Base-by-base conservation (phyloP, 2,888 invertebrate genomes). In the Pandemis cinnamomeana region DNA sequence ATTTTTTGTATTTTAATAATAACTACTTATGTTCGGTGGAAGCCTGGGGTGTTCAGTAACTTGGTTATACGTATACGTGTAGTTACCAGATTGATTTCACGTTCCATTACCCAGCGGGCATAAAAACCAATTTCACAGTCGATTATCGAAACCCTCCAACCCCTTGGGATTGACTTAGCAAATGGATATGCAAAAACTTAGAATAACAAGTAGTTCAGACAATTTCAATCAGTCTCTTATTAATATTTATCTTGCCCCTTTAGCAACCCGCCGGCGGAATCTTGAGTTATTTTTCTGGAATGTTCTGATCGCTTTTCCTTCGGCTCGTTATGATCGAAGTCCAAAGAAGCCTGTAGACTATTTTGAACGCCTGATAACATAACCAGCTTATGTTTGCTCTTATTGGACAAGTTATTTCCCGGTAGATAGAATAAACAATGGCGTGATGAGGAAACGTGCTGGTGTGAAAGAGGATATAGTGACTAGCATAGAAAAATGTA, bases 161-260 rank as follows among this genome's bases (percentile, higher is more conserved):
- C 7, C 7, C 20, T 61, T 10, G 13, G 36, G 60, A 63, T n/a
- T n/a, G 61, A 61, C 41, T 36, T 61, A 41, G n/a, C 41, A 41
- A 61, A 61, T 61, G 41, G 61, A 36, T 61, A 61, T 41, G 61
- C 61, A 13, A 61, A 61, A 61, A 61, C 61, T 61, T n/a, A 41
- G 61, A 61, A 61, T 61, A 61, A 61, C 61, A 61, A 61, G 13
- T 61, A 58, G 27, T 58, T 58, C 11, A 58, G 41, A 41, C 41
- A 41, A 41, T 41, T 41, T 41, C 61, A 61, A 61, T 61, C 10
- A 41, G n/a, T 27, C 36, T 41, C 13, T 41, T 41, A 41, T 41
- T 61, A 61, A 61, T 42, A 61, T 61, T 61, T n/a, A 61, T 27
- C 10, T 27, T 27, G 27, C 58, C 58, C 58, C 27, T 58, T 58